These are phyloP conservation scores for Brachionus sp. DNA, from an alignment of 1,140 invertebrate genomes.

Conservation along the genomic window DNA sequence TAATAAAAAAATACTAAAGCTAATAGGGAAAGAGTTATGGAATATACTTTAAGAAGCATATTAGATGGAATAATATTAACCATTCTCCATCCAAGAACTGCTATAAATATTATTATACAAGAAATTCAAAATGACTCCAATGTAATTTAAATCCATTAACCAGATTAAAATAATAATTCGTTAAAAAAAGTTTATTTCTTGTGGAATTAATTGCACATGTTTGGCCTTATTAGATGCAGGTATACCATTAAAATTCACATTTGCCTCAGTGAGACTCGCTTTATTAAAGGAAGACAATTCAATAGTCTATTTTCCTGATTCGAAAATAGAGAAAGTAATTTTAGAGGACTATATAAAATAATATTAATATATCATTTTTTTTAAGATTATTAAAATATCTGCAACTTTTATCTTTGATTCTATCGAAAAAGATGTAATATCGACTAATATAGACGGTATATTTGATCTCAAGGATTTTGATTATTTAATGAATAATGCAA, in stretches of 20 bases:
- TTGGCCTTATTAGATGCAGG: constrained; percentile 75
- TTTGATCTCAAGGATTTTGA: constrained; percentile 16
- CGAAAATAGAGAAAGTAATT: constrained; percentile 18
- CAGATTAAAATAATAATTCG: not conserved
- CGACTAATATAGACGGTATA: not conserved
- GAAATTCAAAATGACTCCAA: constrained; percentile 79
- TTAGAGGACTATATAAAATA: not conserved
- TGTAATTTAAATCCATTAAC: constrained; percentile 60
- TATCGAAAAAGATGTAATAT: constrained; percentile 28
- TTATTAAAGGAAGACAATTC: constrained; percentile 5
- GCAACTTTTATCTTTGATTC: constrained; percentile 40
- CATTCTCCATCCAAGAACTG: constrained; percentile 71
- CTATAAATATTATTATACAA: constrained; percentile 74
- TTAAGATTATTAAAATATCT: not conserved
- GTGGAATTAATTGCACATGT: constrained; percentile 75
- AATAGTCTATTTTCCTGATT: constrained; percentile 12
- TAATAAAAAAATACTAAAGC: constrained; percentile 54
- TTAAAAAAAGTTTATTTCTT: constrained; percentile 67
- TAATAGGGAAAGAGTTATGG: constrained; percentile 69
- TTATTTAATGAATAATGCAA: constrained; percentile 1
- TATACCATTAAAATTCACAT: constrained; percentile 71
- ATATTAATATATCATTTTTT: not conserved
- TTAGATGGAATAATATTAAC: constrained; percentile 71
- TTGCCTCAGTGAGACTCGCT: constrained; percentile 67
- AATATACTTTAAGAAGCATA: constrained; percentile 71